Percentiles rank a stretch among this genome's conserved stretches.
Evolutionary conservation across 2,797 vertebrate genomes (phyloP).

Genomic region (Gobionotothen gibberifrons): DNA sequence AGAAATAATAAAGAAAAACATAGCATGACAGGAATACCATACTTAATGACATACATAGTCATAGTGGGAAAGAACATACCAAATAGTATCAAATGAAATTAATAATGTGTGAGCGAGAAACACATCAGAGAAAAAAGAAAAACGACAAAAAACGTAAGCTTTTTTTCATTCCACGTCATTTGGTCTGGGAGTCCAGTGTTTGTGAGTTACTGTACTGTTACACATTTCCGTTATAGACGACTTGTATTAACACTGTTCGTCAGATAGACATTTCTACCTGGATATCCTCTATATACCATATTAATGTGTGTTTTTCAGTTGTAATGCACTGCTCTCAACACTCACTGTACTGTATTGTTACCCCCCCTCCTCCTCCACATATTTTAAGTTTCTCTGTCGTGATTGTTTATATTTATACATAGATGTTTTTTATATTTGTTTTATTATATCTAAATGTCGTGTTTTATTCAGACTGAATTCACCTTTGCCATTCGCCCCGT

Average conservation of each 20-base stretch:
- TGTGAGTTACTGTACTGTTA: no score
- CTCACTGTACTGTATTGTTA: slow-evolving; percentile 69
- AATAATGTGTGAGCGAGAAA: slow-evolving; percentile 29
- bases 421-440: slow-evolving; percentile 74
- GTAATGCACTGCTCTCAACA: slow-evolving; percentile 79
- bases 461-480: slow-evolving; percentile 48
- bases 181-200: no score
- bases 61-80: no score
- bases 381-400: slow-evolving; percentile 62
- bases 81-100: no score
- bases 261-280: slow-evolving; percentile 67
- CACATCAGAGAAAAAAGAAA: slow-evolving; percentile 33
- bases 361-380: slow-evolving; percentile 7
- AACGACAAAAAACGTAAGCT: slow-evolving; percentile 47
- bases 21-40: no score
- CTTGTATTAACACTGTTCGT: slow-evolving; percentile 60
- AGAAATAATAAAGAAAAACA: no score
- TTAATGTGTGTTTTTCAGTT: slow-evolving; percentile 70
- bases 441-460: slow-evolving; percentile 61
- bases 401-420: slow-evolving; percentile 75
- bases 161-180: no score
- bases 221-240: slow-evolving; percentile 2
- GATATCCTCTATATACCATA: slow-evolving; percentile 60
- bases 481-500: slow-evolving; percentile 35
- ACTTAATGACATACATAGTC: no score